These are phyloP conservation scores for Mus caroli DNA, from an alignment of 2,797 vertebrate species.

Conservation along the genomic window DNA sequence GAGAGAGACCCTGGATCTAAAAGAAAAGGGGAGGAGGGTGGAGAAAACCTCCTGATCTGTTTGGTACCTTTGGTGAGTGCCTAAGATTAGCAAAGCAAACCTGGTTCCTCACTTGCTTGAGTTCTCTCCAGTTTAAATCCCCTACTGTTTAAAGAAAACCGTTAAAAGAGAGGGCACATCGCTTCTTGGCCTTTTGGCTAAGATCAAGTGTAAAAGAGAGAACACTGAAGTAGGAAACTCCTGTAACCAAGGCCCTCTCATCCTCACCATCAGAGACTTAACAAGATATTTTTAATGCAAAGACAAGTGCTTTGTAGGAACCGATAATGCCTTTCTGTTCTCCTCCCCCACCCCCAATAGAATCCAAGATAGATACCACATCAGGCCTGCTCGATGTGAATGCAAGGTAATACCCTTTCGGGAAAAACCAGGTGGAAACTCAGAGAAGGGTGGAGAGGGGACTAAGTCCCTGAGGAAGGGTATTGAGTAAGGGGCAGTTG, in stretches of 20 bases:
- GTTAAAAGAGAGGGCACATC: too few species aligned
- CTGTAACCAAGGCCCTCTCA: background rate
- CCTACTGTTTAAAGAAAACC: background rate
- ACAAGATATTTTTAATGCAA: slow-evolving; percentile 7
- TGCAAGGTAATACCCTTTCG: slow-evolving; percentile 65
- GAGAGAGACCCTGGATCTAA: background rate
- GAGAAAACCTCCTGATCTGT: background rate
- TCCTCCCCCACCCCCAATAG: background rate
- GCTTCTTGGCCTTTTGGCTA: too few species aligned
- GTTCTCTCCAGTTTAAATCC: background rate
- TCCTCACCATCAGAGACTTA: background rate
- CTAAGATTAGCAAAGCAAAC: slow-evolving; percentile 9
- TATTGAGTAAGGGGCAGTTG: fast-evolving
- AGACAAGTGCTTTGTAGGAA: background rate
- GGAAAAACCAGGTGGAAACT: background rate
- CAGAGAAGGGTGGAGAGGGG: background rate
- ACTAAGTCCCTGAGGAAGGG: background rate
- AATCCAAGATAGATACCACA: background rate
- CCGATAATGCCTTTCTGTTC: slow-evolving; percentile 57
- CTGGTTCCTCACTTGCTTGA: background rate
- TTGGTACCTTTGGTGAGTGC: background rate
- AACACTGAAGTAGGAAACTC: background rate
- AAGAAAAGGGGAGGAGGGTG: background rate
- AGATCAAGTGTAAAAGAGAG: background rate
- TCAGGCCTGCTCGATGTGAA: background rate